Evolutionary conservation across 2,113 vertebrate species (phyloP).

Genomic region (Raja brachyura): DNA sequence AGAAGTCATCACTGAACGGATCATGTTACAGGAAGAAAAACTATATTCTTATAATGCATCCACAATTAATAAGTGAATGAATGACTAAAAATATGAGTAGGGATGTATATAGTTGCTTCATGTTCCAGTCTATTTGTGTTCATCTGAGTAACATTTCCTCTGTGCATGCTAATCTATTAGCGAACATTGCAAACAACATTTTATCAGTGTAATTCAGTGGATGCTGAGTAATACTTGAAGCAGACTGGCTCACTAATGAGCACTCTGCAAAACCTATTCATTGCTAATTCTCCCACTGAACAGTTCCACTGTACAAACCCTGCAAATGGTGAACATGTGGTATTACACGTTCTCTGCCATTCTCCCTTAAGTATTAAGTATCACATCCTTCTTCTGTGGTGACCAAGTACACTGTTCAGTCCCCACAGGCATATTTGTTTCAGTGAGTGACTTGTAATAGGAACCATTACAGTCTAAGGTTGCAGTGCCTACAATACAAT

Average conservation of each 20-base stretch:
- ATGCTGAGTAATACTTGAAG: slow-evolving; percentile 23
- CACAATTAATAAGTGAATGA: slow-evolving; percentile 4
- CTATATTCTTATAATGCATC: not conserved
- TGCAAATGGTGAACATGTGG: not conserved
- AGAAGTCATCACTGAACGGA: not conserved
- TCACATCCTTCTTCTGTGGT: not conserved
- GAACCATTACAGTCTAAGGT: not conserved
- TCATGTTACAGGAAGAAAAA: slow-evolving; percentile 28
- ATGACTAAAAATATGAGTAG: slow-evolving; percentile 1
- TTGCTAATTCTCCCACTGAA: not conserved
- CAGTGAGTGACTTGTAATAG: not conserved
- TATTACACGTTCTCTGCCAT: not conserved
- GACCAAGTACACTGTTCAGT: not conserved
- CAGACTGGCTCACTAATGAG: not conserved
- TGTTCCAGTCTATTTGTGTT: not conserved
- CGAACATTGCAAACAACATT: not conserved
- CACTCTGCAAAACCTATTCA: not conserved
- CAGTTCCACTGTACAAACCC: too few relatives aligned
- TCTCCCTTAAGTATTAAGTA: not conserved
- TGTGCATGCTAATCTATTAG: not conserved
- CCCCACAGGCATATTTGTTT: not conserved
- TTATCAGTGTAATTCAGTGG: not conserved
- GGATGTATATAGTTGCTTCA: not conserved
- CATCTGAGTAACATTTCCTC: slow-evolving; percentile 2
- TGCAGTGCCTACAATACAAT: not conserved